These are phyloP conservation scores for Eretmochelys imbricata DNA, from an alignment of 2,113 vertebrate genomes.

Conservation along the genomic window DNA sequence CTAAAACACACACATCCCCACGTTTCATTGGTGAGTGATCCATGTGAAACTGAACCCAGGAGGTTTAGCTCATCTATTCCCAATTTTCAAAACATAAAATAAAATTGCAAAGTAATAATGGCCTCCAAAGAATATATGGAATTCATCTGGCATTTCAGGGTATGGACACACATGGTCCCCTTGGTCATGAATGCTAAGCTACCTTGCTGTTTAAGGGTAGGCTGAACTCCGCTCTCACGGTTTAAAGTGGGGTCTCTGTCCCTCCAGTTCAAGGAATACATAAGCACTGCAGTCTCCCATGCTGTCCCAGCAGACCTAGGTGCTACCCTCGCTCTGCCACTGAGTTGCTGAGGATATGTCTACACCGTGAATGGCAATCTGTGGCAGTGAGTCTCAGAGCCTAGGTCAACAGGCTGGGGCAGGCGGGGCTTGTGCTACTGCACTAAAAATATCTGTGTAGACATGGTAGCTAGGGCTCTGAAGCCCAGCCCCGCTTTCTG, in stretches of 20 bases:
- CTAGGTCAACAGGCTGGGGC: too few species aligned
- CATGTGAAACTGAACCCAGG: not conserved
- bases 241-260: not conserved
- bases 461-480: too few species aligned
- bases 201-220: not conserved
- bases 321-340: not conserved
- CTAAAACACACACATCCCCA: not conserved
- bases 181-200: not conserved
- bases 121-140: not conserved
- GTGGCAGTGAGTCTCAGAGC: too few species aligned
- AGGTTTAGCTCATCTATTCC: not conserved
- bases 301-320: not conserved
- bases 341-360: not conserved
- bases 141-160: not conserved
- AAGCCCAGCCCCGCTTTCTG: too few species aligned
- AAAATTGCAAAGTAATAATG: not conserved
- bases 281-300: not conserved
- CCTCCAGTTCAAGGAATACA: not conserved
- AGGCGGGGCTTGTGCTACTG: too few species aligned
- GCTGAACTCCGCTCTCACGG: not conserved
- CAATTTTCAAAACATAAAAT: not conserved
- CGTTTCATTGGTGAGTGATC: not conserved
- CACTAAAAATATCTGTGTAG: too few species aligned
- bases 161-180: not conserved
- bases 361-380: too few species aligned